phyloP scores from a whole-genome alignment of 1,140 invertebrate genomes.

The Scylla paramamosain region DNA sequence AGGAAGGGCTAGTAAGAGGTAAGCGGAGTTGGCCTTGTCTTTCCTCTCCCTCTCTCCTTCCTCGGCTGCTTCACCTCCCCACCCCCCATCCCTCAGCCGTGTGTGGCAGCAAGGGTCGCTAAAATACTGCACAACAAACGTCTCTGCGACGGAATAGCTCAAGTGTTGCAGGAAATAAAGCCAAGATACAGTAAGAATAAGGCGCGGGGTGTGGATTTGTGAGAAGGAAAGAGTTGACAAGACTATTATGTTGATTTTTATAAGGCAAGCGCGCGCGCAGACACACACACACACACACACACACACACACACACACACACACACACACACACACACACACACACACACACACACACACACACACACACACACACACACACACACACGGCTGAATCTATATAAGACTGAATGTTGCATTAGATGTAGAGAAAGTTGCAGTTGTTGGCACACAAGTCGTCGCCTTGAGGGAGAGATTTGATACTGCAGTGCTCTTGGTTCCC shows the following conservation, averaged over 20 bases:
- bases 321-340: not conserved
- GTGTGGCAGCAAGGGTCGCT: too few species aligned
- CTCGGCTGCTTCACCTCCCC: not conserved
- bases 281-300: not conserved
- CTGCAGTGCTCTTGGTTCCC: too few species aligned
- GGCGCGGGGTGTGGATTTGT: not conserved
- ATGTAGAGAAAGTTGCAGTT: too few species aligned
- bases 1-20: too few species aligned
- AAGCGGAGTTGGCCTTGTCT: too few species aligned
- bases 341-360: too few species aligned
- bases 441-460: too few species aligned
- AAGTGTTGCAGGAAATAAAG: not conserved
- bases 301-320: constrained; percentile 1
- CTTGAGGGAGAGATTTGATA: too few species aligned
- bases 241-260: not conserved
- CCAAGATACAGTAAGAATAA: not conserved
- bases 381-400: not conserved
- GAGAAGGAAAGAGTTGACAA: not conserved
- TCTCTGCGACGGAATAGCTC: too few species aligned
- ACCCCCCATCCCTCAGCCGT: not conserved
- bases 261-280: not conserved
- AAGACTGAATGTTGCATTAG: too few species aligned
- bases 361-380: too few species aligned
- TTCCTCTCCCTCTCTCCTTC: not conserved
- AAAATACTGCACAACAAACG: too few species aligned